A percentile compares a stretch with the other conserved stretches of the same genome.
These are phyloP conservation scores for Pachypanchax playfairii DNA, from an alignment of 2,113 vertebrate species.

Conservation along the genomic window DNA sequence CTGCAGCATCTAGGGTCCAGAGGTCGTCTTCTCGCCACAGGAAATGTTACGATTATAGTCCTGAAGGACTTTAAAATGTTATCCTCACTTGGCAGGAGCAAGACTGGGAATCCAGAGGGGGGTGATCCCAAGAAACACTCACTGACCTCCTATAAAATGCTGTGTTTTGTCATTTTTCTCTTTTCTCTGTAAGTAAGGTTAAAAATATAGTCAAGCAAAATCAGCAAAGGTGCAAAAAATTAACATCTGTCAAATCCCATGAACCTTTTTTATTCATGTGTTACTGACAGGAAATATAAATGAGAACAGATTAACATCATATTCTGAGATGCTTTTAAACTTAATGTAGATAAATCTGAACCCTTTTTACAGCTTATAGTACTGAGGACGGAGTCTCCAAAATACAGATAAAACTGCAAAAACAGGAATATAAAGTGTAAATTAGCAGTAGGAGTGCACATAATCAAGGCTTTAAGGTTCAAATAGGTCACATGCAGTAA, in stretches of 20 bases:
- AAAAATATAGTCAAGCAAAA: constrained; percentile 1
- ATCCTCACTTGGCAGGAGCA: constrained; percentile 8
- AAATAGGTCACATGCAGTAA: no score
- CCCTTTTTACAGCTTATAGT: no score
- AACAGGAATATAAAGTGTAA: no score
- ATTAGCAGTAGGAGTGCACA: no score
- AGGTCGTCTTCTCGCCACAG: constrained; percentile 18
- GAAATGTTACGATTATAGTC: constrained; percentile 55
- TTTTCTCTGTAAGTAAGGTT: not conserved
- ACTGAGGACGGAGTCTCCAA: no score
- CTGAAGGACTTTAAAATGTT: constrained; percentile 42
- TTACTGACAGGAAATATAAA: no score
- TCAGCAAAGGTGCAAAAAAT: not conserved
- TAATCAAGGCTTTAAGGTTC: no score
- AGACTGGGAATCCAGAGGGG: not conserved
- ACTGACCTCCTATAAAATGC: constrained; percentile 8
- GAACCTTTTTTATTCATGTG: no score
- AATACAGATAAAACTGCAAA: no score
- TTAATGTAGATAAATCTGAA: not conserved
- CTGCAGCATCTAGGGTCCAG: constrained; percentile 13
- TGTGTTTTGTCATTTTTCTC: not conserved
- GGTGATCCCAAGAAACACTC: not conserved
- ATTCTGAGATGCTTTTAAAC: not conserved
- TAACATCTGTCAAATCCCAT: no score
- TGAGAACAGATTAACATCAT: no score